Evolutionary conservation across 2,797 vertebrate genomes (phyloP).

Genomic region (Echeneis naucrates): DNA sequence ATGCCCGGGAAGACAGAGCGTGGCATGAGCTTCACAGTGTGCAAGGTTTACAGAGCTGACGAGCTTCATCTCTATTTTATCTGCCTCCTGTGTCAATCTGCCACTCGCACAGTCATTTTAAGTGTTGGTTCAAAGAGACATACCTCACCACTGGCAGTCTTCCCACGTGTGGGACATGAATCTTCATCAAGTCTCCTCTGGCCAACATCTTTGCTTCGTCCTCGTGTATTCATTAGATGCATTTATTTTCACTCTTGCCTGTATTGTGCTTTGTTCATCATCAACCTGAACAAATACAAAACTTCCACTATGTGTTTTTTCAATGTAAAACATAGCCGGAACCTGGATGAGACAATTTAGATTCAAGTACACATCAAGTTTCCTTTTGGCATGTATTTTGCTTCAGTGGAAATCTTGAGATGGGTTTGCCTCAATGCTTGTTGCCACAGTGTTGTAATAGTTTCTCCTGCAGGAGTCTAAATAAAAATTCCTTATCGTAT

Average conservation of each 20-base stretch:
- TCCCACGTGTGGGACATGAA: background rate
- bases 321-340: background rate
- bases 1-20: too few species aligned
- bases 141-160: background rate
- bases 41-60: too few species aligned
- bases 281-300: background rate
- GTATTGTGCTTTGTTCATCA: background rate
- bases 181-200: background rate
- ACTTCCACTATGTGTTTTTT: background rate
- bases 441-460: slow-evolving; percentile 4
- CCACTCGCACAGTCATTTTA: background rate
- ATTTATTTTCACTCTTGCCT: slow-evolving; percentile 3
- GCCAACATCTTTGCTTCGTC: background rate
- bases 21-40: too few species aligned
- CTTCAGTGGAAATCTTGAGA: background rate
- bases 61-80: slow-evolving; percentile 8
- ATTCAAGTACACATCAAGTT: background rate
- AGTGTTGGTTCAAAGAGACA: slow-evolving; percentile 1
- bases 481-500: slow-evolving; percentile 22
- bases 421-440: slow-evolving; percentile 9
- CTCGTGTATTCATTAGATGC: background rate
- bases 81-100: background rate
- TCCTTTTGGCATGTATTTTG: slow-evolving; percentile 14
- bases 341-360: background rate
- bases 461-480: slow-evolving; percentile 14